Base-by-base conservation (phyloP, 2,113 vertebrate genomes). In the Myotis brandtii region DNA sequence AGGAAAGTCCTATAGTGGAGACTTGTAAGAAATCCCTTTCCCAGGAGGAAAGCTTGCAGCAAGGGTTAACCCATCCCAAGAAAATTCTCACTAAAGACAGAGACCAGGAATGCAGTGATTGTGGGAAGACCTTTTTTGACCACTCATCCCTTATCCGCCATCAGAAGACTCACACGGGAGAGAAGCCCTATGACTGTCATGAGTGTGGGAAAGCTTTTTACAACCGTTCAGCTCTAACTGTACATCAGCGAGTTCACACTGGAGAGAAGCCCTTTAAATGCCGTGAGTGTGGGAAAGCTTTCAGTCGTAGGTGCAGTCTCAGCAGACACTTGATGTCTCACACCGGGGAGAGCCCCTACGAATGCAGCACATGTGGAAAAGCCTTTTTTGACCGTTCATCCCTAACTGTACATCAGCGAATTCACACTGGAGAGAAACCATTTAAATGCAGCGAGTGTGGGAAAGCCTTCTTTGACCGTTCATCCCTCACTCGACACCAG, bases 371-470 rank as follows among this genome's bases (percentile, higher is more conserved):
- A 0, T 98, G 98, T 34, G 97, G 96, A 17, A 98, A 98, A 84
- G 96, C 96, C 70, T 98, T 98, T 87, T 98, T 97, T 0, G 97
- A 98, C 75, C 96, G 97, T 0, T 98, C 98, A 0, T 97, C 98
- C 52, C 91, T 98, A 14, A 98, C 97, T 9, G 97, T 98, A 23
- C 98, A 98, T 69, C 97, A 98, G 84, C 96, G 98, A 75, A 97
- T 98, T 52, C 98, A 98, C 86, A 98, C 96, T 2, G 97, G 97
- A 59, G 98, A 98, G 82, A 97, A 97, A 27, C 98, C 97, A 34
- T 98, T 97, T 83, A 96, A 96, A 25, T 98, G 98, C 84, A 86
- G 32, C 0, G 97, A 97, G 27, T 98, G 98, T 76, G 96, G 97
- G 11, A 97, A 97, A 67, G 95, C 97, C 72, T 98, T 97, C 93